Conservation (phyloP, 2,113 vertebrate species). For the Taurulus bubalis region DNA sequence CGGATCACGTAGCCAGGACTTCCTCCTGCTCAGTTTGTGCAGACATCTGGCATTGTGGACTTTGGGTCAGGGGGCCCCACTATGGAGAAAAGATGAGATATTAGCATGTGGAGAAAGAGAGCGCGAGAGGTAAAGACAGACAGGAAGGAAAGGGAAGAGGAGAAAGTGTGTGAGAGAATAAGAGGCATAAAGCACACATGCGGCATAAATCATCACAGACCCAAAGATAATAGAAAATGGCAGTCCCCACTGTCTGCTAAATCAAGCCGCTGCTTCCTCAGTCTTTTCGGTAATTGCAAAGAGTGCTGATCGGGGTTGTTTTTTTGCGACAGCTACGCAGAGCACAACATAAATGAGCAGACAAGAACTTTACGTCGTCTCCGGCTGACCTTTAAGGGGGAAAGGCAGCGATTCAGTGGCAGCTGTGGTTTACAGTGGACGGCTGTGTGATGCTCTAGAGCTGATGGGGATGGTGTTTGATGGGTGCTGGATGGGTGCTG, state of each 20-base stretch:
- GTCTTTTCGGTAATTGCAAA: conserved; percentile 73
- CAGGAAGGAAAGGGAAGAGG: conserved; percentile 56
- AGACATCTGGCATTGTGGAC: conserved; percentile 79
- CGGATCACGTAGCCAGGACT: conserved; percentile 57
- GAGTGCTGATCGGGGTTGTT: conserved; percentile 76
- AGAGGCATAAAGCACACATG: conserved; percentile 31
- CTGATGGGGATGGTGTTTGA: conserved; percentile 48
- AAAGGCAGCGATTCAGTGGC: conserved; percentile 17
- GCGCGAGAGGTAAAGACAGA: conserved; percentile 51
- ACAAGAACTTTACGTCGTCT: conserved; percentile 19
- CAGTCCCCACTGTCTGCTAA: conserved; percentile 75
- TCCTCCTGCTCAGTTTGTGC: conserved; percentile 59
- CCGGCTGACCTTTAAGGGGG: conserved; percentile 7
- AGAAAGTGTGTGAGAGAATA: conserved; percentile 59
- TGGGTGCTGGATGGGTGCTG: conserved; percentile 28
- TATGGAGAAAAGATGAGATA: conserved; percentile 64
- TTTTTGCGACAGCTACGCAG: conserved; percentile 56
- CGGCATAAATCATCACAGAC: conserved; percentile 76
- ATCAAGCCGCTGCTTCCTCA: conserved; percentile 75
- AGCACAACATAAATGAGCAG: conserved; percentile 57
- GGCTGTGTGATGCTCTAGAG: conserved; percentile 42
- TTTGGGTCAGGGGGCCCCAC: conserved; percentile 58
- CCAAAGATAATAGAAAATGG: conserved; percentile 77
- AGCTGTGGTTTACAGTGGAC: conserved; percentile 43
- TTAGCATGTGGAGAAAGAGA: conserved; percentile 68